A percentile compares a stretch with the other conserved stretches of the same genome.
Evolutionary conservation across 1,140 invertebrate genomes (phyloP).

Genomic region (Drosophila novamexicana): DNA sequence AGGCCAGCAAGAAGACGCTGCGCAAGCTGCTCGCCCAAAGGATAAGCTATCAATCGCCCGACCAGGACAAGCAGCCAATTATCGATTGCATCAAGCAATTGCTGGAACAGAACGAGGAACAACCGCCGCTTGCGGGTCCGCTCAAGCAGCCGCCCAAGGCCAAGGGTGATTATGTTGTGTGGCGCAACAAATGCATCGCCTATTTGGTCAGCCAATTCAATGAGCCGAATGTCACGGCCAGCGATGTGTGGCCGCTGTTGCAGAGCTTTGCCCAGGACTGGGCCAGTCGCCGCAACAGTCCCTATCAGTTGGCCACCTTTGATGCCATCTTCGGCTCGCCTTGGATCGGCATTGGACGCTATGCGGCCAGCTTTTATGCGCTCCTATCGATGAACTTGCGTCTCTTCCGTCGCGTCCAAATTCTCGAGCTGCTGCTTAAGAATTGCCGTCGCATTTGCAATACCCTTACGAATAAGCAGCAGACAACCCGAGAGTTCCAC

Average conservation of each 20-base stretch:
- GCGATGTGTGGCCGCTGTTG: conserved; percentile 37
- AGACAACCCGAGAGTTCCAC: neutral
- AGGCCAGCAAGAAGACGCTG: conserved; percentile 53
- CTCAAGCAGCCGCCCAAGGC: conserved; percentile 3
- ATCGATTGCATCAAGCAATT: conserved; percentile 46
- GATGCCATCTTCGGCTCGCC: conserved; percentile 35
- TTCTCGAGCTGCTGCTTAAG: conserved; percentile 37
- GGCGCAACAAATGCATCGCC: conserved; percentile 56
- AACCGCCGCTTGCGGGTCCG: neutral
- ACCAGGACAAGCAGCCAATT: conserved; percentile 17
- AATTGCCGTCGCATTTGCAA: conserved; percentile 13
- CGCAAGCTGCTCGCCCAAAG: conserved; percentile 35
- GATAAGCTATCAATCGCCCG: neutral
- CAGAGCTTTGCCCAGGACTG: conserved; percentile 33
- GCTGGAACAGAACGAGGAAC: conserved; percentile 10
- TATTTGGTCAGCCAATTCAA: conserved; percentile 45
- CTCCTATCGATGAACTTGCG: conserved; percentile 25
- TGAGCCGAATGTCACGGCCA: conserved; percentile 1
- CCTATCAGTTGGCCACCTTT: conserved; percentile 39
- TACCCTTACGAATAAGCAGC: neutral
- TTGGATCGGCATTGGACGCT: conserved; percentile 41
- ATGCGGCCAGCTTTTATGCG: conserved; percentile 20
- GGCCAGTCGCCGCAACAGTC: conserved; percentile 29
- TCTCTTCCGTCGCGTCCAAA: conserved; percentile 43
- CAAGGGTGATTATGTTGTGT: conserved; percentile 17